Evolutionary conservation across 2,113 vertebrate species (phyloP).

Genomic region (Toxostoma redivivum): DNA sequence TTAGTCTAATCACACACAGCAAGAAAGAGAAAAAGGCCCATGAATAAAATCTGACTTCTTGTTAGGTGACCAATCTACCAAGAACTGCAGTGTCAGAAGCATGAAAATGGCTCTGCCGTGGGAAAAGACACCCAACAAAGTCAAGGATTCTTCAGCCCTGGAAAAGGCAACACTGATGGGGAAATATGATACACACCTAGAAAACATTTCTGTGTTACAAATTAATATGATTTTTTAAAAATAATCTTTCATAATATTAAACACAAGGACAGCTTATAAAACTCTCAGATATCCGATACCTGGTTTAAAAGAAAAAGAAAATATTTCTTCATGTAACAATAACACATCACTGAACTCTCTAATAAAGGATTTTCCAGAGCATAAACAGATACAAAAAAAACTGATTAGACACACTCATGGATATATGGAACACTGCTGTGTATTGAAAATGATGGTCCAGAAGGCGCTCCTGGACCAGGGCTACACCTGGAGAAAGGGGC

Average conservation of each 20-base stretch:
- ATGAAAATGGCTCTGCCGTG: neutral
- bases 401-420: neutral
- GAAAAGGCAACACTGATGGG: neutral
- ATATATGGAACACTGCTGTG: neutral
- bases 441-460: neutral
- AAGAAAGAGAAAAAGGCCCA: neutral
- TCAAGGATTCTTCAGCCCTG: neutral
- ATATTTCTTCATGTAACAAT: neutral
- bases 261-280: rapidly evolving
- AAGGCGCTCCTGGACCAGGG: neutral
- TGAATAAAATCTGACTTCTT: neutral
- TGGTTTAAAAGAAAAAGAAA: neutral
- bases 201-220: neutral
- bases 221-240: neutral
- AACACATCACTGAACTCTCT: neutral
- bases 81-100: neutral
- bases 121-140: neutral
- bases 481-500: neutral
- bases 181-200: neutral
- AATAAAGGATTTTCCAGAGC: neutral
- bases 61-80: neutral
- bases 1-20: neutral
- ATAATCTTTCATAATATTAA: neutral
- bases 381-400: neutral
- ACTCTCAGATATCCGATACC: rapidly evolving